Evolutionary conservation across 2,797 vertebrate species (phyloP), one percentile per base, ranked within the genome.

Genomic region (Enteromius treurensis): DNA sequence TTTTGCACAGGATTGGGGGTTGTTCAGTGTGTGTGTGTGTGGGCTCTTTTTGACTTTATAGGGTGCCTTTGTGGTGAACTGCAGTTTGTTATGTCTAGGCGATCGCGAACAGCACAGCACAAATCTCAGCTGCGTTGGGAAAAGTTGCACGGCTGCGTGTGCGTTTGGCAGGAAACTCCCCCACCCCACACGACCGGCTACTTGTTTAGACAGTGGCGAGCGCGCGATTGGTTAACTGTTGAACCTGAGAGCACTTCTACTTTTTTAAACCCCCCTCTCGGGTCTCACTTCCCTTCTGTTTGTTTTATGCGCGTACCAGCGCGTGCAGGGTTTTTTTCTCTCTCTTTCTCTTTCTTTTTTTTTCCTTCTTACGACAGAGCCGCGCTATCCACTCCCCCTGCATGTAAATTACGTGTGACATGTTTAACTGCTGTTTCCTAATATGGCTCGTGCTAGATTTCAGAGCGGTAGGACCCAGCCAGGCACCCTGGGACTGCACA

Each of bases 361-460:
- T 87, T 83, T 83, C 62, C 74, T 70, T 88, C 88, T 87, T 88
- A 89, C 86, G 86, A 86, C 90, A 90, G 88, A 94, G 93, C 91
- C 92, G 91, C 26, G 26, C 94, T 94, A 92, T 93, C 93, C 91
- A 92, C 90, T 93, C 94, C 93, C 90, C 80, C 86, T 8, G 84
- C 94, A 95, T 96, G 94, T 96, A 95, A 96, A 96, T 96, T 92
- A 94, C 91, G 92, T 93, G 93, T 95, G 96, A 94, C 95, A 95
- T 95, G 94, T 94, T 94, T 95, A 93, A 93, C 94, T 88, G 92
- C 91, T 86, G 90, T 93, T 94, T 91, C 96, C 96, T 95, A 96
- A 96, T 97, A 96, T 96, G 96, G 96, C 81, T 90, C 91, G 94
- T 90, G 90, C 93, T 91, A 94, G 93, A 92, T 96, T 96, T 95